These are phyloP conservation scores for Sturnira hondurensis DNA, from an alignment of 2,113 vertebrate species.

Conservation along the genomic window DNA sequence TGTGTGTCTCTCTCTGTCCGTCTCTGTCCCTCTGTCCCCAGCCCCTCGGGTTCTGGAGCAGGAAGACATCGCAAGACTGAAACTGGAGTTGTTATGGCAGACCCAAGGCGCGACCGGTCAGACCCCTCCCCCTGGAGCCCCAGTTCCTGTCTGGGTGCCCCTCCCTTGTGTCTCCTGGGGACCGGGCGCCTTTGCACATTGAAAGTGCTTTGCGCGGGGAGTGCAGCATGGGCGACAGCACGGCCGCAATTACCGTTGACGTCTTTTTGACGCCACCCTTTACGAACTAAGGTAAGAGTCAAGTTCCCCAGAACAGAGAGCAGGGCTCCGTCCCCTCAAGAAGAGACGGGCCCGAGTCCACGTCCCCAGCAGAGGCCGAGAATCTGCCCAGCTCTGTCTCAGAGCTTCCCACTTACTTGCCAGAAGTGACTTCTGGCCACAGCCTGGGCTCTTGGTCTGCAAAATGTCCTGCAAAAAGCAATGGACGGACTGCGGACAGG, in stretches of 20 bases:
- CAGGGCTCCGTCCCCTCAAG: neutral
- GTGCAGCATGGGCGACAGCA: rapidly evolving
- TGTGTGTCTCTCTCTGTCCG: too few relatives aligned
- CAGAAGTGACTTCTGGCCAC: neutral
- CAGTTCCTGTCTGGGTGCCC: neutral
- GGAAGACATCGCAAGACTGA: neutral
- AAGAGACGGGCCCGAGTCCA: neutral
- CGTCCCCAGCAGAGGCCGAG: neutral
- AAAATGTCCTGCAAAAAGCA: neutral
- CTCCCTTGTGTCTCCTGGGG: neutral
- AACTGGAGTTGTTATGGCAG: rapidly evolving
- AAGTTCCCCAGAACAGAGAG: neutral
- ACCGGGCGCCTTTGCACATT: neutral
- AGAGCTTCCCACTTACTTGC: neutral
- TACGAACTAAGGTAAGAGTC: neutral
- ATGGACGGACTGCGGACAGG: neutral
- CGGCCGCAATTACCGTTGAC: rapidly evolving
- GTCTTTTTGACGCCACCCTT: neutral
- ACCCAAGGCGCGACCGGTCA: neutral
- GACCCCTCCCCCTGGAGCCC: neutral
- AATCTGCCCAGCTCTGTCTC: neutral
- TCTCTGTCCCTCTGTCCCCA: neutral
- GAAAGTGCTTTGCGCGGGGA: neutral
- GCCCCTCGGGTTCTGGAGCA: neutral
- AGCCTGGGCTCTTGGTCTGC: rapidly evolving